phyloP scores from a whole-genome alignment of 2,113 vertebrate genomes.

The Malurus melanocephalus region DNA sequence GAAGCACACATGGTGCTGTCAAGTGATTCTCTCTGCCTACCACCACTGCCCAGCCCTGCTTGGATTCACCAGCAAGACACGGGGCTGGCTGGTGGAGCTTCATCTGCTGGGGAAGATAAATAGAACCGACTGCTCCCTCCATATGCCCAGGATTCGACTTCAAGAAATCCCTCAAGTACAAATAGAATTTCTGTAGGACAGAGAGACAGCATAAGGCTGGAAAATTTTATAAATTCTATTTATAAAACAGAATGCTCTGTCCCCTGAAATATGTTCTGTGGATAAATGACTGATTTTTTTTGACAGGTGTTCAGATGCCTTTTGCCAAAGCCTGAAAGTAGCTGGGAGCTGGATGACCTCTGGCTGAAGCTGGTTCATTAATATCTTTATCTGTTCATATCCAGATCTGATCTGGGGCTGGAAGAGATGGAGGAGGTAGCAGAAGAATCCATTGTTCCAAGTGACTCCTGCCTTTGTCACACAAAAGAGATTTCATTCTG shows the following conservation, averaged over 20 bases:
- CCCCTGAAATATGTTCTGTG: background rate
- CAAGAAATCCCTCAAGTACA: slow-evolving; percentile 41
- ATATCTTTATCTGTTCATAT: background rate
- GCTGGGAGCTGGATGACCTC: background rate
- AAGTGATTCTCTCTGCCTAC: slow-evolving; percentile 1
- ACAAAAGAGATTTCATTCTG: background rate
- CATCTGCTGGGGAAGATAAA: slow-evolving; percentile 40
- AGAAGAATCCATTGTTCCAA: background rate
- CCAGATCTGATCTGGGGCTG: background rate
- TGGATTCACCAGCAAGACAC: slow-evolving; percentile 33
- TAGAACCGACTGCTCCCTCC: slow-evolving; percentile 51
- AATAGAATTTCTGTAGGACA: slow-evolving; percentile 37
- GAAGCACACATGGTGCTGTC: slow-evolving; percentile 1
- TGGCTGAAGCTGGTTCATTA: background rate
- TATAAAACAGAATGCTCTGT: background rate
- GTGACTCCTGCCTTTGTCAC: background rate
- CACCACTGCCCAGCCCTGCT: slow-evolving; percentile 14
- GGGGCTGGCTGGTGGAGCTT: slow-evolving; percentile 34
- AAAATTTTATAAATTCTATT: background rate
- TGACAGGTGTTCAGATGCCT: background rate
- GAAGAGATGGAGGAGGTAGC: background rate
- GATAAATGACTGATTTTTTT: background rate
- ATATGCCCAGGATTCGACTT: slow-evolving; percentile 47
- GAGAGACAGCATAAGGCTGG: background rate
- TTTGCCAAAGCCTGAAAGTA: background rate